Percentiles rank a stretch among this genome's conserved stretches.
Conservation (phyloP, 2,113 vertebrate genomes). For the Zapornia atra region DNA sequence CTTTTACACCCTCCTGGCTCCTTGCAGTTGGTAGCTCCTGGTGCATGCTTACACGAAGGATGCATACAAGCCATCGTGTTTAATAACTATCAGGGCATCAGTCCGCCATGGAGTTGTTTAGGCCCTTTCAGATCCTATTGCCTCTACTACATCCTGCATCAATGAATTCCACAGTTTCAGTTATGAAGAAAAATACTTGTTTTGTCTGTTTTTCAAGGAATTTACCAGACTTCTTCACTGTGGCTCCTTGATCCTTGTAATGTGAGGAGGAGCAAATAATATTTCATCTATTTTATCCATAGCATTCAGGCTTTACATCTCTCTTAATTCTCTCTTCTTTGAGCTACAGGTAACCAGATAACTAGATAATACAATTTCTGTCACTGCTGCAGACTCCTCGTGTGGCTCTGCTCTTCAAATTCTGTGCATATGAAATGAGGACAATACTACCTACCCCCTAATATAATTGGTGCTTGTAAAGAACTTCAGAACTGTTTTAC, state of each 20-base stretch:
- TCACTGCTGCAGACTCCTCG: background rate
- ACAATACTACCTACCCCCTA: background rate
- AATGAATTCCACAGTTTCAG: background rate
- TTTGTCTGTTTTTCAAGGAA: background rate
- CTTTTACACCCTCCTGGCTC: background rate
- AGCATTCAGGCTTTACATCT: background rate
- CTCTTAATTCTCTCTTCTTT: background rate
- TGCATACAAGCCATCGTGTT: background rate
- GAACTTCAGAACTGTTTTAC: background rate
- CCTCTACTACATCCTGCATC: background rate
- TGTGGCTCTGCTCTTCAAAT: background rate
- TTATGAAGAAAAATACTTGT: background rate
- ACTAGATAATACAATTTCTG: background rate
- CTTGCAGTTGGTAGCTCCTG: background rate
- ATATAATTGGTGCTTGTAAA: background rate
- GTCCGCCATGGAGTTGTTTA: background rate
- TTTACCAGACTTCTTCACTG: background rate
- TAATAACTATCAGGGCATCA: background rate
- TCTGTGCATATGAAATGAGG: background rate
- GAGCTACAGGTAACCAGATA: background rate
- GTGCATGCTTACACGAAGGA: background rate
- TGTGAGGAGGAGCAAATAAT: background rate
- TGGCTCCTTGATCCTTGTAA: background rate
- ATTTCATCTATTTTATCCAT: background rate
- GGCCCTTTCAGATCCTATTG: background rate